Evolutionary conservation across 2,113 vertebrate genomes (phyloP), one percentile per base, ranked within the genome.

Genomic region (Eleginops maclovinus): DNA sequence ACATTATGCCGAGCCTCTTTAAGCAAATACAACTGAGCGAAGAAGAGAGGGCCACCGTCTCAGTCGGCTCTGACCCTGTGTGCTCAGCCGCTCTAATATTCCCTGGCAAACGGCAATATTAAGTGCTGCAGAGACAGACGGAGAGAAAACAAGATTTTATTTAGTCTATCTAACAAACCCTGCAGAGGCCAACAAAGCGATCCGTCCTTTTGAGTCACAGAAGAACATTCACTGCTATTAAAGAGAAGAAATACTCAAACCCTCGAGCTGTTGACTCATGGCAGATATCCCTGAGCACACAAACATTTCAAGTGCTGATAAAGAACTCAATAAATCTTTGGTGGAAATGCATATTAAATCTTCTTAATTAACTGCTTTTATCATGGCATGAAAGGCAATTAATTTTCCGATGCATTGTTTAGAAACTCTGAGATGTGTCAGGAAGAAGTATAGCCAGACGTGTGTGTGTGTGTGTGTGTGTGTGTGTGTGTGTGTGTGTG

Each of bases 41-140:
- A 60, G 74, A 17, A 36, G 66, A 73, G 24, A 36, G 72, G 58
- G 69, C n/a, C n/a, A n/a, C n/a, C n/a, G 2, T 78, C 66, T 81
- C 63, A 65, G 50, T 73, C 76, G 66, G 72, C 62, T 55, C 2
- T 87, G 83, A 86, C 84, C 84, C 76, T 78, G 62, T 56, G 40
- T 64, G 69, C 64, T 79, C 71, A 81, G 72, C 63, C 6, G 8
- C 67, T 75, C 61, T 77, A 62, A 82, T 81, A 64, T 78, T 86
- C 59, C 67, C 46, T 67, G 87, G 88, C 61, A 84, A 85, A 89
- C 1, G n/a, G 26, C 68, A 62, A 68, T 82, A 72, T 66, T 63
- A 72, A 87, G 60, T n/a, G n/a, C 21, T 59, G 67, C 21, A 49
- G 31, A 78, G 70, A 75, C 36, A 69, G 69, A 82, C 22, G 31